Evolutionary conservation across 2,888 invertebrate species (phyloP).

Genomic region (Trachelus stipa): DNA sequence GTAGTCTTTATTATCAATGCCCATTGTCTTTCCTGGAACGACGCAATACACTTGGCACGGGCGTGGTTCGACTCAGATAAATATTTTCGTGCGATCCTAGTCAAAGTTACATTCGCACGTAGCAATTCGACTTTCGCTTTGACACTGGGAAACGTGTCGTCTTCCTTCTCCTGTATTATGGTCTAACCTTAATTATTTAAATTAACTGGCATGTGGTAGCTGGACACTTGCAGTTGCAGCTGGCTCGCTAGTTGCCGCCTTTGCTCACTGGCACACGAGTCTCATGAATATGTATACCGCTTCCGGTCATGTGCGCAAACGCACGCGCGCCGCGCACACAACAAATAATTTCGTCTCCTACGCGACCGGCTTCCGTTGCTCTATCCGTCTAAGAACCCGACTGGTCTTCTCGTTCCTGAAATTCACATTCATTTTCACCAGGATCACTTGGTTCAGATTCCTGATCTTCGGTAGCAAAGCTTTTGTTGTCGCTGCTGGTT

Average conservation of each 20-base stretch:
- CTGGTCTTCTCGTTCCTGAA: not conserved
- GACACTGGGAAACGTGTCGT: not conserved
- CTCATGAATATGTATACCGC: constrained; percentile 25
- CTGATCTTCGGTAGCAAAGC: not conserved
- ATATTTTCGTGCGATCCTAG: not conserved
- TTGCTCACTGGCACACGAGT: constrained; percentile 16
- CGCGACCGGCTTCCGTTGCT: not conserved
- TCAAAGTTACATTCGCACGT: not conserved
- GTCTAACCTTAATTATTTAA: constrained; percentile 48
- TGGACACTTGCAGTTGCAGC: constrained; percentile 37
- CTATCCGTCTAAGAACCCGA: not conserved
- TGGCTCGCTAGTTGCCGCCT: constrained; percentile 30
- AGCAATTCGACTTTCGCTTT: not conserved
- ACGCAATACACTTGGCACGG: not conserved
- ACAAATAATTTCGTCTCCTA: not conserved
- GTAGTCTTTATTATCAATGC: not conserved
- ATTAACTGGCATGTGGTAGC: constrained; percentile 33
- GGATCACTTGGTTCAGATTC: not conserved
- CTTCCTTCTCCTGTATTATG: constrained; percentile 17
- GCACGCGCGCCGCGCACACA: constrained; percentile 23
- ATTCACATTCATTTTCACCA: not conserved
- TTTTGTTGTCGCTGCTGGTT: not conserved
- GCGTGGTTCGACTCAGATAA: not conserved
- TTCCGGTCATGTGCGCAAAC: constrained; percentile 42
- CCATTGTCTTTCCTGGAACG: not conserved